phyloP scores from a whole-genome alignment of 2,888 invertebrate species.

The Incurvaria masculella region DNA sequence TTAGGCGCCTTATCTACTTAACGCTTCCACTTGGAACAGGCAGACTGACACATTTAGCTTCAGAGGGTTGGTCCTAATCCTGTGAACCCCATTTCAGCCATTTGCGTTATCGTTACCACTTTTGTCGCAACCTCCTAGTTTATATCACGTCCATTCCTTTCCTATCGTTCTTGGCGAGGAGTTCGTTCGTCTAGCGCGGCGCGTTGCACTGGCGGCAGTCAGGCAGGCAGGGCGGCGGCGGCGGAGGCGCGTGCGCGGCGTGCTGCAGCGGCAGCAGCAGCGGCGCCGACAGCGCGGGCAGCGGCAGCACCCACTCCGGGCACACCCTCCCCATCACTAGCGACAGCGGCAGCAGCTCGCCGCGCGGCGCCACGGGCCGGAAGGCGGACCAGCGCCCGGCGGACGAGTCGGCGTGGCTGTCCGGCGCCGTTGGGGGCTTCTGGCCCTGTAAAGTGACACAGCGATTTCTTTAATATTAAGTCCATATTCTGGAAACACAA shows the following conservation, averaged over 20 bases:
- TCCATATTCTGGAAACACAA: too few relatives aligned
- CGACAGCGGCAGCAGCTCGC: conserved; percentile 48
- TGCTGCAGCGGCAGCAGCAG: conserved; percentile 31
- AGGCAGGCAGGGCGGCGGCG: conserved; percentile 35
- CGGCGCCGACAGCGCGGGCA: conserved; percentile 39
- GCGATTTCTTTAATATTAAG: too few relatives aligned
- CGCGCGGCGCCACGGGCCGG: conserved; percentile 44
- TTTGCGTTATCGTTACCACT: too few relatives aligned
- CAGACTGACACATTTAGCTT: too few relatives aligned
- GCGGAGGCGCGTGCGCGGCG: conserved; percentile 24
- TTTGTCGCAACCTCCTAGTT: not conserved
- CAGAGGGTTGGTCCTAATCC: too few relatives aligned
- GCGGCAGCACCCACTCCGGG: conserved; percentile 44
- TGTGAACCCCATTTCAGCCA: too few relatives aligned
- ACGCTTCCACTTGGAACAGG: too few relatives aligned
- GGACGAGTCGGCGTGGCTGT: conserved; percentile 9
- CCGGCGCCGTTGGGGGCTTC: conserved; percentile 27
- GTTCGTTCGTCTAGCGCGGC: conserved; percentile 22
- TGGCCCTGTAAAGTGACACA: too few relatives aligned
- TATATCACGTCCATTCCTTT: not conserved
- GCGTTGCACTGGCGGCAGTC: conserved; percentile 48
- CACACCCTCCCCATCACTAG: conserved; percentile 52
- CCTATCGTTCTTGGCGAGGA: not conserved
- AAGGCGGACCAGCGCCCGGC: conserved; percentile 48
- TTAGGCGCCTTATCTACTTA: too few relatives aligned